Evolutionary conservation across 2,888 invertebrate species (phyloP).

Genomic region (Actias luna): DNA sequence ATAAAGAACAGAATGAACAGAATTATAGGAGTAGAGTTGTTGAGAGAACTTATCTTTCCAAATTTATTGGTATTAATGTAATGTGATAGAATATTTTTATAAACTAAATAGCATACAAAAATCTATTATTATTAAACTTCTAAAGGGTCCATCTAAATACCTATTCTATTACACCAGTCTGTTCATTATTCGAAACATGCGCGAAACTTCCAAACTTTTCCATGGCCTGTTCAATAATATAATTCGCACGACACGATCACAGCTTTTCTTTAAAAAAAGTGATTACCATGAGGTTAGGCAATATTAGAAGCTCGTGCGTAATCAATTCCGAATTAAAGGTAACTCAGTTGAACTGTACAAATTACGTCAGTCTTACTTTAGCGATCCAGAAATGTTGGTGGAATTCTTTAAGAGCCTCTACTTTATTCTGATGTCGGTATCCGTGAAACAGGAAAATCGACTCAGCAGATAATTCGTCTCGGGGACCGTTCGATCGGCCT

Average conservation of each 20-base stretch:
- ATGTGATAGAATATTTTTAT: too few species aligned
- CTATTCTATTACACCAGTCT: constrained; percentile 23
- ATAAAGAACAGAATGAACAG: too few species aligned
- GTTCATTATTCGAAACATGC: constrained; percentile 43
- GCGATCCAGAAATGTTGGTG: constrained; percentile 52
- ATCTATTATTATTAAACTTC: background rate
- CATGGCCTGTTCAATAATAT: constrained; percentile 29
- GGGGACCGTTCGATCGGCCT: constrained; percentile 62
- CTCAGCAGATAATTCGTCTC: constrained; percentile 55
- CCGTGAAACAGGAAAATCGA: constrained; percentile 49
- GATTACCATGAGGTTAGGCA: constrained; percentile 43
- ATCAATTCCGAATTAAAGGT: constrained; percentile 62
- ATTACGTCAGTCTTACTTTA: constrained; percentile 67
- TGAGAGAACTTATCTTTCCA: too few species aligned
- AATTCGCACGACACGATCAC: constrained; percentile 30
- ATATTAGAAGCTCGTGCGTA: constrained; percentile 50
- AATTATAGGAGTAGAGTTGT: too few species aligned
- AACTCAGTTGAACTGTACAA: constrained; percentile 56
- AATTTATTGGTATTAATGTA: too few species aligned
- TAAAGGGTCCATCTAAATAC: constrained; percentile 14
- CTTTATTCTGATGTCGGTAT: constrained; percentile 47
- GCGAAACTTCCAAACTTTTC: constrained; percentile 37
- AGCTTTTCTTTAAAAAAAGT: constrained; percentile 37
- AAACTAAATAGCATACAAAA: too few species aligned
- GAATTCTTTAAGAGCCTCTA: constrained; percentile 51